Conservation (phyloP, 53 echinoderm and acorn worm species). For the Antedon mediterranea region DNA sequence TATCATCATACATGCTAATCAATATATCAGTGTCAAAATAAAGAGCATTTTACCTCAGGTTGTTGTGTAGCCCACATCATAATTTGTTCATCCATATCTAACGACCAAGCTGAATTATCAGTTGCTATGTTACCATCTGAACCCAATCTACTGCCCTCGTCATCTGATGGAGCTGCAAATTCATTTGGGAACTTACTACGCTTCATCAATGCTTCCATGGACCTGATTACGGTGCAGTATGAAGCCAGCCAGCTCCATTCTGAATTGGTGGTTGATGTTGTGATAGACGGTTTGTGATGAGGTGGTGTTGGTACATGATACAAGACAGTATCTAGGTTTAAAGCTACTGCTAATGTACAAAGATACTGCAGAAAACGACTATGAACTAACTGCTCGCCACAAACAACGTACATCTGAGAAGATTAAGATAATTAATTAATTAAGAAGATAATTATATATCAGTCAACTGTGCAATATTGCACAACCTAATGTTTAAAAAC, state of each 20-base stretch:
- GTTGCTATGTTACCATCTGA: conserved; percentile 38
- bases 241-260: conserved; percentile 91
- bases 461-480: too few species aligned
- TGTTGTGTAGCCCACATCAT: conserved; percentile 89
- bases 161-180: conserved; percentile 59
- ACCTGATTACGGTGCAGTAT: conserved; percentile 92
- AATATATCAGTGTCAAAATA: background rate
- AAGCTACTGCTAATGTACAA: conserved; percentile 65
- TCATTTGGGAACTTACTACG: conserved; percentile 47
- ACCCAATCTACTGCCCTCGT: conserved; percentile 39
- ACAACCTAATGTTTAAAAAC: too few species aligned
- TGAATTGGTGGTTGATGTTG: conserved; percentile 13
- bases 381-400: conserved; percentile 92
- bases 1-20: background rate
- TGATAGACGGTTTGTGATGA: conserved; percentile 34
- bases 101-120: conserved; percentile 55
- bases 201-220: conserved; percentile 54
- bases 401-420: conserved; percentile 60
- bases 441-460: too few species aligned
- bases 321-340: conserved; percentile 59
- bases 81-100: conserved; percentile 74
- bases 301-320: conserved; percentile 49
- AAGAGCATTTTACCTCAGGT: conserved; percentile 96
- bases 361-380: conserved; percentile 89
- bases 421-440: background rate